Evolutionary conservation across 2,888 invertebrate genomes (phyloP).

Genomic region (Drosophila infuscata): DNA sequence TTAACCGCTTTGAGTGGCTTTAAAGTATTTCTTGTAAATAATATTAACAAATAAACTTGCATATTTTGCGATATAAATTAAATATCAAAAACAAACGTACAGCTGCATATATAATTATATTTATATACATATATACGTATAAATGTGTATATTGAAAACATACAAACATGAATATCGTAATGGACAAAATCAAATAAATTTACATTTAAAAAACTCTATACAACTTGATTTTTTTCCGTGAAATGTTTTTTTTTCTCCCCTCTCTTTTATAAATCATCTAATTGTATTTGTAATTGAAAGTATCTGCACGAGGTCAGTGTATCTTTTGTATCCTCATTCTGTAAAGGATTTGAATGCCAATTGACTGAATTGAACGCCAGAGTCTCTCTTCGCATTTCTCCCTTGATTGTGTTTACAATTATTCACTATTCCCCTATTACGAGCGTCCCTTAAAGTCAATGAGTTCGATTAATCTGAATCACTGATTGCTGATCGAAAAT

Average conservation of each 20-base stretch:
- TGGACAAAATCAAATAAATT: constrained; percentile 70
- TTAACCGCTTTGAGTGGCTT: constrained; percentile 37
- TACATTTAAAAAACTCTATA: constrained; percentile 73
- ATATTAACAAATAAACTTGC: constrained; percentile 33
- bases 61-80: constrained; percentile 43
- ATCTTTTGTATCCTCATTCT: too few relatives aligned
- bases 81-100: constrained; percentile 44
- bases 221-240: not conserved
- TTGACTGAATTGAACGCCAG: not conserved
- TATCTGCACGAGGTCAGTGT: too few relatives aligned
- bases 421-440: not conserved
- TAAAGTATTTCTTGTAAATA: constrained; percentile 63
- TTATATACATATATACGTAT: constrained; percentile 35
- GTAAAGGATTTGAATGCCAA: not conserved
- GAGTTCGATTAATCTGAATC: not conserved
- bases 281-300: not conserved
- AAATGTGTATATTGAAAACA: constrained; percentile 36
- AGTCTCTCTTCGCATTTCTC: not conserved
- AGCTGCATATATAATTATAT: constrained; percentile 15
- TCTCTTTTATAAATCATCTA: not conserved
- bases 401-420: not conserved
- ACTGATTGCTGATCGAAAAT: constrained; percentile 1
- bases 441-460: too few relatives aligned
- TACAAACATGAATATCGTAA: constrained; percentile 61
- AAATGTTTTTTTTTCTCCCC: not conserved